Evolutionary conservation across 1,140 invertebrate species (phyloP).

Genomic region (Chrysopa pallens): DNA sequence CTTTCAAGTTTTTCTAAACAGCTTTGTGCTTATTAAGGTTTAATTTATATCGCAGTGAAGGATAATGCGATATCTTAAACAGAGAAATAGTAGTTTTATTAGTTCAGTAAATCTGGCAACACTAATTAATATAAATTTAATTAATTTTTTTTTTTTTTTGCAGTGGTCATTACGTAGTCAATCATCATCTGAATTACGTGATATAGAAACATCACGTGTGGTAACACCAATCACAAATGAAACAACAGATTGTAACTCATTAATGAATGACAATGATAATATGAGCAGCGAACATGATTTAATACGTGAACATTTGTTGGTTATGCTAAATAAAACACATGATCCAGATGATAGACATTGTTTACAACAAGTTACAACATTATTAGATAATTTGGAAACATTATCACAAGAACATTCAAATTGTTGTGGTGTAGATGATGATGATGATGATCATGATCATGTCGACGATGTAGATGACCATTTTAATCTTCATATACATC

Average conservation of each 20-base stretch:
- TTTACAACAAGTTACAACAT: conserved; percentile 32
- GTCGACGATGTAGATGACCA: too few relatives aligned
- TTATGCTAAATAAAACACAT: background rate
- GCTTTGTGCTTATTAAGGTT: too few relatives aligned
- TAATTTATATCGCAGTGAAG: too few relatives aligned
- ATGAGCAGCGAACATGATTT: background rate
- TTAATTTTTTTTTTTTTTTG: too few relatives aligned
- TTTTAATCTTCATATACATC: too few relatives aligned
- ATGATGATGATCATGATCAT: too few relatives aligned
- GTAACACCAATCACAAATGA: background rate
- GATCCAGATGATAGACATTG: conserved; percentile 28
- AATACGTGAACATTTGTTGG: background rate
- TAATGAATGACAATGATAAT: background rate
- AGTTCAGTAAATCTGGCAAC: too few relatives aligned
- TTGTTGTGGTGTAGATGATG: background rate
- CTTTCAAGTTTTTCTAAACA: too few relatives aligned
- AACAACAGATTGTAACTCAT: background rate
- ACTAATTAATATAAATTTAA: too few relatives aligned
- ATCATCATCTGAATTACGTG: background rate
- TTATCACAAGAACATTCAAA: conserved; percentile 14
- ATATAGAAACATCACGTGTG: background rate
- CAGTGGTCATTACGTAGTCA: background rate
- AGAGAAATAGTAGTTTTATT: too few relatives aligned
- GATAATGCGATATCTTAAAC: too few relatives aligned
- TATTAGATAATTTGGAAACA: conserved; percentile 33